Percentiles rank a stretch among this genome's conserved stretches.
These are phyloP conservation scores for Spilogale gracilis DNA, from an alignment of 2,113 vertebrate species.

Conservation along the genomic window DNA sequence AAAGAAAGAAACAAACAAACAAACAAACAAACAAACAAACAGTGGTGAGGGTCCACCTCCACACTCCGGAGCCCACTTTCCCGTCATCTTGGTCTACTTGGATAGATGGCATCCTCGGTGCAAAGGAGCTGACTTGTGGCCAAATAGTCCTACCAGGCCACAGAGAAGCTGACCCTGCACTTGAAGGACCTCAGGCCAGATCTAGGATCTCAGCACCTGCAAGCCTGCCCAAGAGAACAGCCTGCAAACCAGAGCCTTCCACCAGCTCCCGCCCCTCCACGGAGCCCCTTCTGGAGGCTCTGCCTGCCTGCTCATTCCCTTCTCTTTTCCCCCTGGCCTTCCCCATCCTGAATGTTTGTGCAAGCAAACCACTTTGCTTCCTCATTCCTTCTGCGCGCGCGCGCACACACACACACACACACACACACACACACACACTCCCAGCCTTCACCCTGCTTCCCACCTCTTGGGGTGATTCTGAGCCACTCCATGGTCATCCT, in stretches of 20 bases:
- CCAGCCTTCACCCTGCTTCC: background rate
- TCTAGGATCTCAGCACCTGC: background rate
- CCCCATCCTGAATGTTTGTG: background rate
- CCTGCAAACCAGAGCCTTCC: background rate
- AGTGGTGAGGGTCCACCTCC: background rate
- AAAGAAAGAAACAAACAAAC: too few species aligned
- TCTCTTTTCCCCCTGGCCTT: background rate
- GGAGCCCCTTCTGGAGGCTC: background rate
- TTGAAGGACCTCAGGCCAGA: accelerated
- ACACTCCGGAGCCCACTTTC: accelerated
- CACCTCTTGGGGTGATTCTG: background rate
- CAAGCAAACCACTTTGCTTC: accelerated
- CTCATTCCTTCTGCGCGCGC: accelerated
- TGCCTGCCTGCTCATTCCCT: background rate
- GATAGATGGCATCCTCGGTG: background rate
- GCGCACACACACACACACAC: background rate
- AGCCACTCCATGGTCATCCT: background rate
- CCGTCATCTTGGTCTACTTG: background rate
- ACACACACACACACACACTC: background rate
- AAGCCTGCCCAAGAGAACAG: accelerated
- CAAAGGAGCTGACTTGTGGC: background rate
- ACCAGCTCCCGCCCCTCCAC: background rate
- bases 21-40: accelerated
- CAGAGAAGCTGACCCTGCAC: background rate
- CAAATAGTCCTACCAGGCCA: background rate